Evolutionary conservation across 2,797 vertebrate genomes (phyloP), one percentile per base, ranked within the genome.

Genomic region (Botia almorhae): DNA sequence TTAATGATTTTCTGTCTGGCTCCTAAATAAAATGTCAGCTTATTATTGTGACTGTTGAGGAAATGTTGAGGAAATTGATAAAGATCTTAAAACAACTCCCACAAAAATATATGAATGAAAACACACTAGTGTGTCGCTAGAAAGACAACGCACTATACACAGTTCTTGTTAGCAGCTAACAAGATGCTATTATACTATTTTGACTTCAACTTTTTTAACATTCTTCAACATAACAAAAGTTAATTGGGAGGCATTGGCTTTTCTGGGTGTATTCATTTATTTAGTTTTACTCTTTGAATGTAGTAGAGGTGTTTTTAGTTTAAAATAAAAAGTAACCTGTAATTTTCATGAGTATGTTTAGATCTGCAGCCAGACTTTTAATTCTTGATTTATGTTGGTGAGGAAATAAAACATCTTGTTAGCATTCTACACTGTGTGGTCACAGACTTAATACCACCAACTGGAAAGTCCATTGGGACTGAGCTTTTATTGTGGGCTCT

Each of bases 401-500:
- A 77, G 21, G 55, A 19, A 26, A 33, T 64, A 33, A 51, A 79
- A 39, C 77, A 55, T 43, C 29, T 33, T 64, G 2, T n/a, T 69
- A 70, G 46, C 55, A 36, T 26, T 71, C 55, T 36, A 51, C 67
- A 69, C 33, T 58, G 56, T 71, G 56, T 79, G 43, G 76, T 64
- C 58, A 64, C 56, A 70, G 68, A 78, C 68, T 60, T 61, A 51
- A 60, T 61, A 43, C 56, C 50, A 50, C 74, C 55, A 36, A 61
- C 48, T 71, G 61, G 29, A 53, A 7, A 14, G 48, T 72, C 46
- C 77, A 10, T 0, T 53, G 69, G 77, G 76, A 78, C 46, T 50
- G 43, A 61, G 76, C 58, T 71, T 71, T 79, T 79, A 71, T 71
- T 71, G 68, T 63, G 51, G 50, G 46, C 50, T 3, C 68, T 71